phyloP scores from a whole-genome alignment of 2,113 vertebrate species.

The Enhydra lutris region DNA sequence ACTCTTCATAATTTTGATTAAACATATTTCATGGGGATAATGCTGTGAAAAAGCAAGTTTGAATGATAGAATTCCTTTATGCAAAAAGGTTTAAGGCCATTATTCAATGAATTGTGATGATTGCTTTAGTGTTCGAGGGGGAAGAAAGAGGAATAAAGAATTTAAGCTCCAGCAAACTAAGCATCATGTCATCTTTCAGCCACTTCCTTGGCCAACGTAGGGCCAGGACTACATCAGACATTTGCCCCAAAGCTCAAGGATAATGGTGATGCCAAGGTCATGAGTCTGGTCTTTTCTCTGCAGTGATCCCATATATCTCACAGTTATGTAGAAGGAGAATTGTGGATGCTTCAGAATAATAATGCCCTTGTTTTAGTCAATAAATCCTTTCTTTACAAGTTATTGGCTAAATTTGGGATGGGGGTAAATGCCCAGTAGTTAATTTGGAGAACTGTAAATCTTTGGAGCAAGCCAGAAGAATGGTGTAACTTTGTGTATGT shows the following conservation, averaged over 20 bases:
- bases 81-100: neutral
- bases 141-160: neutral
- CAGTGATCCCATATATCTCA: neutral
- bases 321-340: neutral
- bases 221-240: neutral
- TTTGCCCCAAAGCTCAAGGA: neutral
- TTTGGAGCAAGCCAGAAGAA: neutral
- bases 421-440: neutral
- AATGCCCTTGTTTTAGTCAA: neutral
- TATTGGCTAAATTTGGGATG: neutral
- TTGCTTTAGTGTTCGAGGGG: neutral
- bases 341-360: neutral
- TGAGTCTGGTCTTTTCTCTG: neutral
- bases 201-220: neutral
- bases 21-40: neutral
- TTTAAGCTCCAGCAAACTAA: neutral
- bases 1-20: neutral
- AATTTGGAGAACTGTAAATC: neutral
- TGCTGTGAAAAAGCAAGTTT: neutral
- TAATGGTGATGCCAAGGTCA: neutral
- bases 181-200: neutral
- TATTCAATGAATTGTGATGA: neutral
- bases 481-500: neutral
- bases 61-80: neutral
- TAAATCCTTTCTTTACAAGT: neutral